phyloP scores from a whole-genome alignment of 2,113 vertebrate species.

The Piliocolobus tephrosceles region DNA sequence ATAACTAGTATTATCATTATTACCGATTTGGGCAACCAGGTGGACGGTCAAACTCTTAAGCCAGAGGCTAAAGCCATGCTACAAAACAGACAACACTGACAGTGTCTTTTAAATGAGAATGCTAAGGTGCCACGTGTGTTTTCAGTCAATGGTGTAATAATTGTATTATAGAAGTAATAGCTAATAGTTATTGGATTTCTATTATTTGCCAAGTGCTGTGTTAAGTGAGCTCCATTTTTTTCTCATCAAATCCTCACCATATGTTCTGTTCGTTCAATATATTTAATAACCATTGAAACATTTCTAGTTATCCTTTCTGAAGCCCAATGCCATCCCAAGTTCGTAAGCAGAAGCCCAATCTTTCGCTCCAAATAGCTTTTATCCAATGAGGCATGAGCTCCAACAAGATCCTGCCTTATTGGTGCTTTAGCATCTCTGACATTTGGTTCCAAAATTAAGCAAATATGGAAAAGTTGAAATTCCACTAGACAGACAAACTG shows the following conservation, averaged over 20 bases:
- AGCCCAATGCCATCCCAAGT: not conserved
- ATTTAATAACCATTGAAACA: not conserved
- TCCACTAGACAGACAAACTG: conserved; percentile 42
- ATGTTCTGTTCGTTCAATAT: not conserved
- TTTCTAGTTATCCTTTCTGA: conserved; percentile 7
- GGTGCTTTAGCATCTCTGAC: not conserved
- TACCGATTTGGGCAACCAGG: not conserved
- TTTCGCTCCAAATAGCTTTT: not conserved
- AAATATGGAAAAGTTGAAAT: conserved; percentile 53
- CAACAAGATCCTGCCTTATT: not conserved
- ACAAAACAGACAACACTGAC: not conserved
- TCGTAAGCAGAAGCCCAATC: not conserved
- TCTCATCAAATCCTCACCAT: not conserved
- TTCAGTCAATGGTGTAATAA: not conserved
- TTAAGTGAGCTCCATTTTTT: not conserved
- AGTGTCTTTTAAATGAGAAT: not conserved
- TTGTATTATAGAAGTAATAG: not conserved
- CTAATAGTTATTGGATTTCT: not conserved
- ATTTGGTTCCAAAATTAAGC: conserved; percentile 48
- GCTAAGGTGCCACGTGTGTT: not conserved
- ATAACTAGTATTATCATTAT: not conserved
- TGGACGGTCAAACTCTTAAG: not conserved
- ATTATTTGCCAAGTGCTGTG: not conserved
- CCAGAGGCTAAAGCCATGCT: not conserved
- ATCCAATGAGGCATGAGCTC: not conserved